Percentiles rank a stretch among this genome's conserved stretches.
Conservation (phyloP, 2,888 invertebrate genomes). For the Pogonocherus hispidulus region DNA sequence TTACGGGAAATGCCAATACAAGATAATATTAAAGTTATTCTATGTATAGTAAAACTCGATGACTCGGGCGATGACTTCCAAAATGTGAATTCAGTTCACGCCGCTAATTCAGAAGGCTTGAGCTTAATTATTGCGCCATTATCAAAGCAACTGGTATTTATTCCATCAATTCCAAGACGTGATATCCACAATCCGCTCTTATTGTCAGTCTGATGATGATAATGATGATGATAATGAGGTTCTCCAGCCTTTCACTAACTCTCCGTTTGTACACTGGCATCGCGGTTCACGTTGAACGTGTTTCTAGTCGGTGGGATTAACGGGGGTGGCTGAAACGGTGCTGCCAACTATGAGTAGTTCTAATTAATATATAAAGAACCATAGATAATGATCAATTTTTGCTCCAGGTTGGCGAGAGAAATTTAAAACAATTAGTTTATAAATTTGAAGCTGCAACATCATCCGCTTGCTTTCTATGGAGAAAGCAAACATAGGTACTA, state of each 20-base stretch:
- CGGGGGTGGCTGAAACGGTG: slow-evolving; percentile 41
- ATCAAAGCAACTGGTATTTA: slow-evolving; percentile 3
- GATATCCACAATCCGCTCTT: slow-evolving; percentile 4
- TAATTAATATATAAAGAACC: too few relatives aligned
- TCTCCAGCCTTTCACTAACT: not conserved
- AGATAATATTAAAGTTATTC: too few relatives aligned
- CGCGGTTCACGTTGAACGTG: slow-evolving; percentile 50
- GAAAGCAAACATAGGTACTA: too few relatives aligned
- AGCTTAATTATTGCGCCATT: slow-evolving; percentile 10
- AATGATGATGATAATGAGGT: not conserved
- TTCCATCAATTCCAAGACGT: slow-evolving; percentile 14
- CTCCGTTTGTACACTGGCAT: not conserved
- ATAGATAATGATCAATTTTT: too few relatives aligned
- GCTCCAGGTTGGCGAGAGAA: too few relatives aligned
- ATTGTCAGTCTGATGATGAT: slow-evolving; percentile 8
- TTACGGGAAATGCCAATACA: too few relatives aligned
- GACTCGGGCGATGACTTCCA: too few relatives aligned
- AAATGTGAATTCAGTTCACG: not conserved
- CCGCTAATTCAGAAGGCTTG: not conserved
- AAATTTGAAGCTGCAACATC: too few relatives aligned
- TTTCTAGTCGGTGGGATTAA: slow-evolving; percentile 50
- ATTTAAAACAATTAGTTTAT: too few relatives aligned
- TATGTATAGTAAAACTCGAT: too few relatives aligned
- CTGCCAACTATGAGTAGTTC: slow-evolving; percentile 8
- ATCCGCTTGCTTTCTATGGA: too few relatives aligned